phyloP scores from a whole-genome alignment of 1,140 invertebrate genomes.

The Drosophila ogumai region DNA sequence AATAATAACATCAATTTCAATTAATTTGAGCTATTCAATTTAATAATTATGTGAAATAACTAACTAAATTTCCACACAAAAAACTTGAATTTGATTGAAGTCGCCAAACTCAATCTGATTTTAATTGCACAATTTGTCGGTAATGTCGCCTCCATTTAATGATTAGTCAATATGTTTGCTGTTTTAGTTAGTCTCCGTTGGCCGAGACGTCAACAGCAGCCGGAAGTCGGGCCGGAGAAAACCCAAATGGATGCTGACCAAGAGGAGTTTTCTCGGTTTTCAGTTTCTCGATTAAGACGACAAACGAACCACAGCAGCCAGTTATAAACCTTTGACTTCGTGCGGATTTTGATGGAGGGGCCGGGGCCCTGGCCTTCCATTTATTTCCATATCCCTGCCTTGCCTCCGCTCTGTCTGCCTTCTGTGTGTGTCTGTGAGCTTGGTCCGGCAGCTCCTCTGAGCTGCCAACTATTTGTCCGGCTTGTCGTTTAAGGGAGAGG shows the following conservation, averaged over 20 bases:
- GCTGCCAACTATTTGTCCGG: conserved; percentile 51
- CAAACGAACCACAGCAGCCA: conserved; percentile 69
- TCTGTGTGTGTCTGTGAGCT: conserved; percentile 3
- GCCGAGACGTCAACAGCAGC: conserved; percentile 62
- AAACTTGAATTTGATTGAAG: background rate
- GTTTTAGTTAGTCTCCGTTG: conserved; percentile 63
- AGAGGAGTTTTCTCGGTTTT: conserved; percentile 50
- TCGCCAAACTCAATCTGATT: conserved; percentile 50
- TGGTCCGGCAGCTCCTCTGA: conserved; percentile 13
- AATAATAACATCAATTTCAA: background rate
- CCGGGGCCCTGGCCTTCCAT: conserved; percentile 8
- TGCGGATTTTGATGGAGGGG: conserved; percentile 43
- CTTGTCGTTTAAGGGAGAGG: conserved; percentile 37
- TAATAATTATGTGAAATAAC: background rate
- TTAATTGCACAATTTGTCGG: conserved; percentile 67
- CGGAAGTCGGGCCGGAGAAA: conserved; percentile 13
- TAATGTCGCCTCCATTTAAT: conserved; percentile 45
- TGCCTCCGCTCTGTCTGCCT: conserved; percentile 4
- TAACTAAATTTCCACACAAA: background rate
- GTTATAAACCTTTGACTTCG: conserved; percentile 57
- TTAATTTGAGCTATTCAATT: background rate
- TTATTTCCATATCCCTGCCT: conserved; percentile 19
- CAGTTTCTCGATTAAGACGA: conserved; percentile 69
- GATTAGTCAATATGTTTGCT: conserved; percentile 45
- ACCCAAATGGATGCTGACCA: conserved; percentile 45